Evolutionary conservation across 2,888 invertebrate species (phyloP).

Genomic region (Ecliptopera silaceata): DNA sequence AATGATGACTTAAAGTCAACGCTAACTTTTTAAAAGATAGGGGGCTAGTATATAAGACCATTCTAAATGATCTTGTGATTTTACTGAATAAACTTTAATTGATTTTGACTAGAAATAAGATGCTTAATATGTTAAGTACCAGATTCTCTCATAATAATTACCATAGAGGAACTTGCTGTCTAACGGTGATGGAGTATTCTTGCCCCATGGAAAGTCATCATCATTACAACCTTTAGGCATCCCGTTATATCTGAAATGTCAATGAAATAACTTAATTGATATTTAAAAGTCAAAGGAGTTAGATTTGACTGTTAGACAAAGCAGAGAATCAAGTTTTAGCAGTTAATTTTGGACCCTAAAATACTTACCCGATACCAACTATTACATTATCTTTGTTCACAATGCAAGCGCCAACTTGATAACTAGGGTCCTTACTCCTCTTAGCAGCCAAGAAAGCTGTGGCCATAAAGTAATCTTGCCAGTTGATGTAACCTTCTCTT

Average conservation of each 20-base stretch:
- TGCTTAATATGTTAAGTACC: too few relatives aligned
- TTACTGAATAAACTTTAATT: too few relatives aligned
- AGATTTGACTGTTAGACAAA: too few relatives aligned
- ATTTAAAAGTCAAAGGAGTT: too few relatives aligned
- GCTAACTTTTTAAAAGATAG: too few relatives aligned
- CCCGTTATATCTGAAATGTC: conserved; percentile 90
- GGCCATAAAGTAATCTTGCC: conserved; percentile 98
- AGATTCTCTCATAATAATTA: conserved; percentile 48
- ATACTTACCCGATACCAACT: conserved; percentile 90
- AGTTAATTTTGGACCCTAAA: too few relatives aligned
- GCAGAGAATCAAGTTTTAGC: too few relatives aligned
- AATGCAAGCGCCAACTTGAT: conserved; percentile 98
- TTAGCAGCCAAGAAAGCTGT: conserved; percentile 94
- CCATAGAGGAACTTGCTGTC: conserved; percentile 94
- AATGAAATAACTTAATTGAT: neutral
- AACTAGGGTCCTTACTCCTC: conserved; percentile 96
- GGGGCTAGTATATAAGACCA: too few relatives aligned
- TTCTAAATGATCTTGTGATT: too few relatives aligned
- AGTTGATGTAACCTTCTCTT: conserved; percentile 86
- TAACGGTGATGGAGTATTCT: conserved; percentile 81
- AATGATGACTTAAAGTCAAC: too few relatives aligned
- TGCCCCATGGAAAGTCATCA: conserved; percentile 95
- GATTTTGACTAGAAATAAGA: too few relatives aligned
- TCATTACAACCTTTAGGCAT: conserved; percentile 96
- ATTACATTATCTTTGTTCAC: conserved; percentile 94